phyloP scores from a whole-genome alignment of 2,113 vertebrate genomes.

The mouse (Mus musculus) region DNA sequence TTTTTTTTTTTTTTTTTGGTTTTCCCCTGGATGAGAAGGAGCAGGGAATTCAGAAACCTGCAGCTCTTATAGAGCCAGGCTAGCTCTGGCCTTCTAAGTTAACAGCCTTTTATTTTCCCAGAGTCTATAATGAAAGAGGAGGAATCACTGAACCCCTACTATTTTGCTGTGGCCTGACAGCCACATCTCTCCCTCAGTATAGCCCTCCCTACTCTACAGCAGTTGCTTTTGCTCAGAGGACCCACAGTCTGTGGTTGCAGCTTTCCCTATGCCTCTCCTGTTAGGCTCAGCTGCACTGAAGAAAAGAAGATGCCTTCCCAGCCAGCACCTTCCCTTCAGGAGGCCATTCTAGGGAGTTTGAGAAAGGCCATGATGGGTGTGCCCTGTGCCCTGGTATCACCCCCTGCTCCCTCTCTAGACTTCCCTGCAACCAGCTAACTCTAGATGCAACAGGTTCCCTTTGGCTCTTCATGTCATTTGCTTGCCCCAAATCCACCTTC shows the following conservation, averaged over 20 bases:
- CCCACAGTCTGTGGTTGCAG: neutral
- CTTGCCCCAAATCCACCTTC: conserved; percentile 35
- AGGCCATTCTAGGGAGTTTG: neutral
- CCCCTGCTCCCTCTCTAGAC: neutral
- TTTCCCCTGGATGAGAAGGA: conserved; percentile 43
- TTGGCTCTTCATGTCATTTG: conserved; percentile 20
- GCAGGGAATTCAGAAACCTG: conserved; percentile 74
- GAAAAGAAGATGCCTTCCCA: neutral
- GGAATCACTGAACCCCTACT: conserved; percentile 12
- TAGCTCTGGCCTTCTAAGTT: conserved; percentile 63
- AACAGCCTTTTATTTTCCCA: conserved; percentile 47
- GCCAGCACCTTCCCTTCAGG: conserved; percentile 1
- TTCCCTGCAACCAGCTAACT: conserved; percentile 48
- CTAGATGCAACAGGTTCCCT: conserved; percentile 80
- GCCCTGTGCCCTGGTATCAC: neutral
- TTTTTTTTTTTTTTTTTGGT: neutral
- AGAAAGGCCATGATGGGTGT: neutral
- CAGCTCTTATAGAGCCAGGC: conserved; percentile 67
- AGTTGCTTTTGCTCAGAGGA: neutral
- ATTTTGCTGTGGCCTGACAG: neutral
- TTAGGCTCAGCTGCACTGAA: conserved; percentile 24
- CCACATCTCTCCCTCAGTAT: neutral
- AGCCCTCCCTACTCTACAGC: neutral
- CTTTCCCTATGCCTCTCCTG: neutral
- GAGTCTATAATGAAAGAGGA: conserved; percentile 51